phyloP scores from a whole-genome alignment of 1,140 invertebrate species.

The Drosophila truncata region DNA sequence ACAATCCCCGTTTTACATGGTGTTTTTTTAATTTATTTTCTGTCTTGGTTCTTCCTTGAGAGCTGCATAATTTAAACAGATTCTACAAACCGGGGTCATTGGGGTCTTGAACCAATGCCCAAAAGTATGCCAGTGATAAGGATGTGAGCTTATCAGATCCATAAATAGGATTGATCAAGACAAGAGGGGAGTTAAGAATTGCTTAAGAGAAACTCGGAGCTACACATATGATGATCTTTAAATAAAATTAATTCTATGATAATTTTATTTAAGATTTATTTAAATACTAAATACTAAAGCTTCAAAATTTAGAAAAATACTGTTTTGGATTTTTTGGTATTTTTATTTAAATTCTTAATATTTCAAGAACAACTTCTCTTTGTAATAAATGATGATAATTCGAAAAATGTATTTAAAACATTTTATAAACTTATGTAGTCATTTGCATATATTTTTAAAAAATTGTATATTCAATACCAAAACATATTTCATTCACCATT shows the following conservation, averaged over 20 bases:
- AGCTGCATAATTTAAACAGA: not conserved
- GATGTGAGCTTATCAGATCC: not conserved
- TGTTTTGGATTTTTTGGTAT: no score
- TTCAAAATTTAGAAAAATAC: no score
- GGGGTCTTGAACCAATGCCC: conserved; percentile 37
- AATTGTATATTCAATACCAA: not conserved
- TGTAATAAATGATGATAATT: not conserved
- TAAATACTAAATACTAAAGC: no score
- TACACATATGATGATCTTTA: no score
- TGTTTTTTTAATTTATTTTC: not conserved
- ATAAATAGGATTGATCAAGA: not conserved
- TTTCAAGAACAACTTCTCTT: no score
- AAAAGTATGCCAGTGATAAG: conserved; percentile 64
- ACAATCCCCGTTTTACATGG: conserved; percentile 36
- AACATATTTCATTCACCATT: conserved; percentile 12
- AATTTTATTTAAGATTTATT: no score
- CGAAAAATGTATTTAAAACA: not conserved
- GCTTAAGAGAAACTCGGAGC: no score
- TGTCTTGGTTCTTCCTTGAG: conserved; percentile 10
- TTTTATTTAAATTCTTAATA: no score
- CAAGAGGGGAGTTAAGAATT: no score
- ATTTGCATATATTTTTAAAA: not conserved
- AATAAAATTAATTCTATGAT: no score
- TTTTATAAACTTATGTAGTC: not conserved
- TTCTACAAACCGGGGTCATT: conserved; percentile 17